phyloP scores from a whole-genome alignment of 1,140 invertebrate species.

The Aphelenchoides avenae region DNA sequence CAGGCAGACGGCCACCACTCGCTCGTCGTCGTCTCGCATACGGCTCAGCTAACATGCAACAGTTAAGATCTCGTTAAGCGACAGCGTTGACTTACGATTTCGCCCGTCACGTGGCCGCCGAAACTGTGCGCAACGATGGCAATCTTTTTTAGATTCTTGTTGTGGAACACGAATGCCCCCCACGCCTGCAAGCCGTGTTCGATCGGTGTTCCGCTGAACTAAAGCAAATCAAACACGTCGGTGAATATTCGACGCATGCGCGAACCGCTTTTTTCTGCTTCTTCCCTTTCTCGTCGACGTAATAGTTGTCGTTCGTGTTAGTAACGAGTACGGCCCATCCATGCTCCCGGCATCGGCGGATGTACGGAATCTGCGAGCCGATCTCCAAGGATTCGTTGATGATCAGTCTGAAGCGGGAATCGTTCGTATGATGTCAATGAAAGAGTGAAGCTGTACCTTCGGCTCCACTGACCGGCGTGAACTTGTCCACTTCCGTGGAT shows the following conservation, averaged over 20 bases:
- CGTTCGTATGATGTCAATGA: too few species aligned
- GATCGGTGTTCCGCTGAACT: constrained; percentile 63
- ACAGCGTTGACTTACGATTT: constrained; percentile 63
- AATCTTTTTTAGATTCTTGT: constrained; percentile 65
- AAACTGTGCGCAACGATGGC: constrained; percentile 74
- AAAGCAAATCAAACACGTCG: too few species aligned
- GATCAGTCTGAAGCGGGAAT: too few species aligned
- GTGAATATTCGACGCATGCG: constrained; percentile 19
- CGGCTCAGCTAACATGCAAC: too few species aligned
- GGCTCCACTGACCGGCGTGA: constrained; percentile 75
- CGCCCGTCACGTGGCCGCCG: constrained; percentile 68
- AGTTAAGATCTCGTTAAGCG: too few species aligned
- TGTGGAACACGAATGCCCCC: constrained; percentile 66
- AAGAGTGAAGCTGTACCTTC: too few species aligned
- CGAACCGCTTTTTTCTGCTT: constrained; percentile 31
- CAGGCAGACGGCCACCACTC: constrained; percentile 3
- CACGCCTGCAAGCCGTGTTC: constrained; percentile 69
- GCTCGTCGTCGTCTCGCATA: too few species aligned
- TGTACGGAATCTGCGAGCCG: constrained; percentile 74
- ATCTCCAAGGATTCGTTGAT: constrained; percentile 72
- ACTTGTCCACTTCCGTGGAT: constrained; percentile 76
- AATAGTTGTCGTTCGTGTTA: constrained; percentile 72
- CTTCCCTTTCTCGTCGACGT: too few species aligned
- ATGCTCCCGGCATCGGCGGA: constrained; percentile 66
- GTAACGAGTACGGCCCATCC: constrained; percentile 71